Conservation (phyloP, 2,888 invertebrate genomes). For the Matsumyia berberina region DNA sequence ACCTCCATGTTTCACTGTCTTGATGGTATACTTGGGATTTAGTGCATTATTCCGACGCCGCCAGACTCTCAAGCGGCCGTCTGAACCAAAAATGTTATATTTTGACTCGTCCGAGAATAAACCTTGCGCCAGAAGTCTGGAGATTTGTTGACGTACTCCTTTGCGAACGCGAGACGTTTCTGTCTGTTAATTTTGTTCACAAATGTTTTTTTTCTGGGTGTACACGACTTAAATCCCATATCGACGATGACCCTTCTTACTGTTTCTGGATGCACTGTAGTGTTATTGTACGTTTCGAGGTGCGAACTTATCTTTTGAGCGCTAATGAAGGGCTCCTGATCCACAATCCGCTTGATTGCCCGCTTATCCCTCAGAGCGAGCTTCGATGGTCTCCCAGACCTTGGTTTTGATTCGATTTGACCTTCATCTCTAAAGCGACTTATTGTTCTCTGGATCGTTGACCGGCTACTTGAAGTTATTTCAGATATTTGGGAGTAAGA, state of each 20-base stretch:
- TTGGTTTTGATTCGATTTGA: no score
- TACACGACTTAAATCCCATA: background rate
- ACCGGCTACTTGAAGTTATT: no score
- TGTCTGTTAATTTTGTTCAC: constrained; percentile 6
- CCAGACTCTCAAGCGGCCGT: background rate
- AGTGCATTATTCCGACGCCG: background rate
- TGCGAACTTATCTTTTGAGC: background rate
- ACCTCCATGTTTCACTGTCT: background rate
- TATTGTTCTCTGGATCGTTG: no score
- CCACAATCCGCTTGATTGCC: background rate
- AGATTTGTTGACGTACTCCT: constrained; percentile 3
- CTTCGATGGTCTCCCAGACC: no score
- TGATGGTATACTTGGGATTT: background rate
- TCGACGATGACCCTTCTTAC: constrained; percentile 6
- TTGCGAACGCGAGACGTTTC: background rate
- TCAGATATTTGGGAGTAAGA: no score
- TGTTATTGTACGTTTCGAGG: background rate
- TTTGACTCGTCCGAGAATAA: constrained; percentile 22
- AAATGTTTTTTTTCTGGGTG: constrained; percentile 9
- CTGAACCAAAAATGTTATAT: background rate
- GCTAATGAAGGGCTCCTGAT: background rate
- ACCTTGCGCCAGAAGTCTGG: constrained; percentile 10
- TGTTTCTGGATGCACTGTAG: background rate
- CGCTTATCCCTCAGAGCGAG: no score
- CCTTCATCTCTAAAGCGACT: no score